Evolutionary conservation across 2,113 vertebrate species (phyloP).

Genomic region (Beaufortia kweichowensis): DNA sequence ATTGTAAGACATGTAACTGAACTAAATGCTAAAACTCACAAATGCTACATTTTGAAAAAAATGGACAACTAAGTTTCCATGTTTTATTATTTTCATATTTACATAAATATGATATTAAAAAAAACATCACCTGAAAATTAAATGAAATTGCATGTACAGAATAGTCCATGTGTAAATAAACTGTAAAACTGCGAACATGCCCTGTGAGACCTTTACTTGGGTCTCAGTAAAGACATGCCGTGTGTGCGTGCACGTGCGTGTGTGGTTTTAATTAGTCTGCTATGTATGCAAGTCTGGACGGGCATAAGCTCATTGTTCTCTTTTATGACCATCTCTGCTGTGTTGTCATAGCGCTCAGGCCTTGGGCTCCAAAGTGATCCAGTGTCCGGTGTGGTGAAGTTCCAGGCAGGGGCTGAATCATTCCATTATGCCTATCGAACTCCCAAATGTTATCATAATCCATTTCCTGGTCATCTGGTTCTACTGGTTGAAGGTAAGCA

Average conservation of each 20-base stretch:
- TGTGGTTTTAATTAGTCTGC: conserved; percentile 68
- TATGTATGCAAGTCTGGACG: conserved; percentile 75
- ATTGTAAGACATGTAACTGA: background rate
- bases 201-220: background rate
- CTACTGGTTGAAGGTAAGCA: conserved; percentile 72
- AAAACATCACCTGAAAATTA: background rate
- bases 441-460: conserved; percentile 84
- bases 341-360: conserved; percentile 69
- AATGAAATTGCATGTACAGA: conserved; percentile 12
- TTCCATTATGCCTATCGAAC: conserved; percentile 66
- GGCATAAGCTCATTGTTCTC: conserved; percentile 65
- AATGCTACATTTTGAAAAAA: background rate
- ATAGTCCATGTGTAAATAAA: conserved; percentile 2
- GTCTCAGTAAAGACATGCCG: conserved; percentile 33
- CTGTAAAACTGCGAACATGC: conserved; percentile 8
- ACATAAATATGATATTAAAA: background rate
- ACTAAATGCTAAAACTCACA: background rate
- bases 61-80: background rate
- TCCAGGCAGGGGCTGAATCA: conserved; percentile 71
- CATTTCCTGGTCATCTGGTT: conserved; percentile 78
- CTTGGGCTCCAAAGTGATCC: conserved; percentile 70
- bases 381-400: conserved; percentile 74
- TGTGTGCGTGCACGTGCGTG: conserved; percentile 12
- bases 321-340: conserved; percentile 78
- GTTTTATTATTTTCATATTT: conserved; percentile 5